These are phyloP conservation scores for Pygmarrhopalites habei DNA, from an alignment of 1,140 invertebrate species.

Conservation along the genomic window DNA sequence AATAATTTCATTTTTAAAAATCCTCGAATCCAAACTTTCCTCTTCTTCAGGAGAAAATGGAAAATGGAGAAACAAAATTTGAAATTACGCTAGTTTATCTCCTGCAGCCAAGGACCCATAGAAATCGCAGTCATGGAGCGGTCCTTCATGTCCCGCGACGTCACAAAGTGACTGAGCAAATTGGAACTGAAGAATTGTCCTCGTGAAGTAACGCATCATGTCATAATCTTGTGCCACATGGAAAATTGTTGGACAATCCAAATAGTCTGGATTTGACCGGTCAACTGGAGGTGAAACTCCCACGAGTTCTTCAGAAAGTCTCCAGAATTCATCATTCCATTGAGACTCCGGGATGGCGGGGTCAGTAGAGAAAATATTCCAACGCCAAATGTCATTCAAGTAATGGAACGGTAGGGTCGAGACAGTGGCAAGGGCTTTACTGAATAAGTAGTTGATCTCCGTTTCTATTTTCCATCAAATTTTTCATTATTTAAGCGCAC, in stretches of 20 bases:
- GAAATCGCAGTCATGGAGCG: conserved; percentile 47
- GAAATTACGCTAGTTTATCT: conserved; percentile 42
- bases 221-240: conserved; percentile 44
- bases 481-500: too few relatives aligned
- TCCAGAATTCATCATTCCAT: conserved; percentile 47
- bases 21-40: too few relatives aligned
- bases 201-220: conserved; percentile 44
- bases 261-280: conserved; percentile 41
- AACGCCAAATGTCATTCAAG: conserved; percentile 50
- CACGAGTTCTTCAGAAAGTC: conserved; percentile 41
- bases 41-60: too few relatives aligned
- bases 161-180: conserved; percentile 47
- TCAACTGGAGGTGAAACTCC: conserved; percentile 43
- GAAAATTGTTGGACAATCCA: conserved; percentile 46
- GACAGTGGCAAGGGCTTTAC: conserved; percentile 48
- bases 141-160: conserved; percentile 43
- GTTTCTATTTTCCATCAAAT: conserved; percentile 43
- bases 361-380: conserved; percentile 47
- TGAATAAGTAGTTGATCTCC: conserved; percentile 47
- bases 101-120: conserved; percentile 47
- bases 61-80: too few relatives aligned
- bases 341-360: conserved; percentile 39
- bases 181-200: conserved; percentile 48
- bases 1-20: too few relatives aligned
- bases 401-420: conserved; percentile 51